A percentile compares a stretch with the other conserved stretches of the same genome.
These are phyloP conservation scores for Arothron firmamentum DNA, from an alignment of 2,113 vertebrate genomes.

Conservation along the genomic window DNA sequence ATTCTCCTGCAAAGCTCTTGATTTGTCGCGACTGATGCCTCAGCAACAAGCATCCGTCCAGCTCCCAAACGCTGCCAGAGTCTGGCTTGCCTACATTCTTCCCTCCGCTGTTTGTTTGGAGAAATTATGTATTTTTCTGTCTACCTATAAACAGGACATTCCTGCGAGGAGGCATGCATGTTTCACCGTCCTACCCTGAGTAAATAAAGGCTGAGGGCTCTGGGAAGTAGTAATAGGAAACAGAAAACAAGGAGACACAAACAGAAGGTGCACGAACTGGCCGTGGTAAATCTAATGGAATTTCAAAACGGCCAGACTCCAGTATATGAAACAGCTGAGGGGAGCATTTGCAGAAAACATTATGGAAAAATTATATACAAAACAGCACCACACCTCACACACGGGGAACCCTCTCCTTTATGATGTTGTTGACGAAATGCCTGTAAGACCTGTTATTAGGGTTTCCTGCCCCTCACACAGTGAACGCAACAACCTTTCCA, in stretches of 20 bases:
- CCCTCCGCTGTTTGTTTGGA: constrained; percentile 11
- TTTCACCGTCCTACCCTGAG: neutral
- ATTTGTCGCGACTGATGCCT: too few species aligned
- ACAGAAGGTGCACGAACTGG: neutral
- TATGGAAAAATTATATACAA: constrained; percentile 17
- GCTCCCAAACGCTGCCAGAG: neutral
- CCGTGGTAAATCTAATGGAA: too few species aligned
- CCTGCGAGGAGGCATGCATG: neutral
- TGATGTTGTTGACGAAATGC: constrained; percentile 59
- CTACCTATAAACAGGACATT: constrained; percentile 49
- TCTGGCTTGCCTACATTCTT: constrained; percentile 7
- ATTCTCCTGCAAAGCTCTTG: neutral
- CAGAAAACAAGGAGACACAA: neutral
- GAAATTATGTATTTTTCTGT: constrained; percentile 10
- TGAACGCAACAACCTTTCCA: constrained; percentile 18
- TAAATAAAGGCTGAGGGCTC: constrained; percentile 10
- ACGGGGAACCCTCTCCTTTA: constrained; percentile 44
- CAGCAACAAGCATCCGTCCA: too few species aligned
- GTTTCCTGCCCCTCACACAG: constrained; percentile 55
- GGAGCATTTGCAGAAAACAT: neutral
- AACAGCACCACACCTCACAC: constrained; percentile 17
- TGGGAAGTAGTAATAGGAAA: neutral
- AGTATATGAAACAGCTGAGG: neutral
- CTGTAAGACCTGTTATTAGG: constrained; percentile 51
- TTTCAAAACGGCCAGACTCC: too few species aligned